Evolutionary conservation across 2,888 invertebrate species (phyloP), one percentile per base, ranked within the genome.

Genomic region (Oegoconia quadripuncta): DNA sequence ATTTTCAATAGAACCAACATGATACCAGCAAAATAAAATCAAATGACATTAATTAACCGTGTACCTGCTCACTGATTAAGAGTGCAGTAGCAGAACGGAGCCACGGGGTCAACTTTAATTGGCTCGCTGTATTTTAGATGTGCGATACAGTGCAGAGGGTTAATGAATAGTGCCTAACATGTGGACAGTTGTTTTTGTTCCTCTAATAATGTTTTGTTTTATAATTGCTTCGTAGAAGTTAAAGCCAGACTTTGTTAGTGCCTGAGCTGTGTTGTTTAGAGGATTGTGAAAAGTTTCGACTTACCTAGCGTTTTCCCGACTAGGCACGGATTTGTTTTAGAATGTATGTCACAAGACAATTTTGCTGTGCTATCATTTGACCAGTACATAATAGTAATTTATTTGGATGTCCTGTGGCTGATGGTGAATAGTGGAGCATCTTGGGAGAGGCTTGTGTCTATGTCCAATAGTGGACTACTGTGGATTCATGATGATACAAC

Each of bases 11-110:
- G 12, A n/a, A n/a, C n/a, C n/a, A n/a, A n/a, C 25, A 15, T 28
- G 13, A 8, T 62, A 64, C 59, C 55, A 59, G 58, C 56, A 62
- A 74, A 76, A 78, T 76, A 81, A 78, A 81, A 75, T 70, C 61
- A 71, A 73, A 76, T 75, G 74, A 75, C 78, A 80, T 79, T 84
- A 84, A 83, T 82, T 82, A 84, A 73, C 68, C 70, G 69, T 80
- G 75, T 83, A 83, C 82, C 84, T 77, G 64, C 52, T 63, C 67
- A 57, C 77, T 80, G 83, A 83, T 83, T 86, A 83, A 86, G 79
- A 83, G 82, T 81, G 74, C 80, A 80, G 71, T 71, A 72, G 74
- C 74, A 75, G 68, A 77, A 75, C 76, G 69, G 44, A 54, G 59
- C 55, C 63, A 66, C 63, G 58, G 72, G 82, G 81, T 82, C 81